A percentile compares a stretch with the other conserved stretches of the same genome.
phyloP scores from a whole-genome alignment of 1,140 invertebrate species.

The Drosophila persimilis region DNA sequence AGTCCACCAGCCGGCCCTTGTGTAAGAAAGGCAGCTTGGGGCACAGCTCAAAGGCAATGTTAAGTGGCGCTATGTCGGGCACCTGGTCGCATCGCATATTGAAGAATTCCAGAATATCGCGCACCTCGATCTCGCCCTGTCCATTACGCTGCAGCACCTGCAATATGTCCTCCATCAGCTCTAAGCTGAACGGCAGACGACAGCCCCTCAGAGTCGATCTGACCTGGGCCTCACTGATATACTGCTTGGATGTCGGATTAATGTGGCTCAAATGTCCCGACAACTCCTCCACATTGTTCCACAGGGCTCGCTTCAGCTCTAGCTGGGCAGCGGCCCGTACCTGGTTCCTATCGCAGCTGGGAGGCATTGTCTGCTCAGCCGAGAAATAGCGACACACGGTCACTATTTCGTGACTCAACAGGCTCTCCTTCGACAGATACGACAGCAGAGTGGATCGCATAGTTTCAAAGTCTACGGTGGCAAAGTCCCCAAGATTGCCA shows the following conservation, averaged over 20 bases:
- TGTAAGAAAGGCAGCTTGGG: conserved; percentile 76
- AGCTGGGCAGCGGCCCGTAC: conserved; percentile 86
- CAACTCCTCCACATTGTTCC: conserved; percentile 87
- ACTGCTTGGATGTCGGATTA: conserved; percentile 85
- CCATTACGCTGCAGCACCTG: conserved; percentile 86
- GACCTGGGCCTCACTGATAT: conserved; percentile 84
- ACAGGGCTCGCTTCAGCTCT: conserved; percentile 87
- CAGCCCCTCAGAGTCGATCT: conserved; percentile 87
- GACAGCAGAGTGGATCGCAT: conserved; percentile 86
- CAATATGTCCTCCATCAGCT: conserved; percentile 88
- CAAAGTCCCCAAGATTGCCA: conserved; percentile 53
- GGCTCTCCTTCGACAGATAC: conserved; percentile 85
- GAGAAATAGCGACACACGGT: conserved; percentile 88
- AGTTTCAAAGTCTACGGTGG: conserved; percentile 83
- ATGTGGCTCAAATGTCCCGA: conserved; percentile 87
- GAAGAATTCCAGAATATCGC: conserved; percentile 77
- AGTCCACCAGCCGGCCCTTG: conserved; percentile 74
- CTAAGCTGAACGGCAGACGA: conserved; percentile 86
- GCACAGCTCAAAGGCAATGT: conserved; percentile 78
- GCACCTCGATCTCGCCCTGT: conserved; percentile 85
- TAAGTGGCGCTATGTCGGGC: conserved; percentile 75
- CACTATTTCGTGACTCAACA: conserved; percentile 91
- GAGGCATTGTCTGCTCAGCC: conserved; percentile 83
- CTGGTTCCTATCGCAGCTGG: conserved; percentile 83
- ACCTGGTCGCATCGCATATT: conserved; percentile 66